A percentile compares a stretch with the other conserved stretches of the same genome.
phyloP scores from a whole-genome alignment of 2,113 vertebrate genomes.

The Clarias macrocephalus region DNA sequence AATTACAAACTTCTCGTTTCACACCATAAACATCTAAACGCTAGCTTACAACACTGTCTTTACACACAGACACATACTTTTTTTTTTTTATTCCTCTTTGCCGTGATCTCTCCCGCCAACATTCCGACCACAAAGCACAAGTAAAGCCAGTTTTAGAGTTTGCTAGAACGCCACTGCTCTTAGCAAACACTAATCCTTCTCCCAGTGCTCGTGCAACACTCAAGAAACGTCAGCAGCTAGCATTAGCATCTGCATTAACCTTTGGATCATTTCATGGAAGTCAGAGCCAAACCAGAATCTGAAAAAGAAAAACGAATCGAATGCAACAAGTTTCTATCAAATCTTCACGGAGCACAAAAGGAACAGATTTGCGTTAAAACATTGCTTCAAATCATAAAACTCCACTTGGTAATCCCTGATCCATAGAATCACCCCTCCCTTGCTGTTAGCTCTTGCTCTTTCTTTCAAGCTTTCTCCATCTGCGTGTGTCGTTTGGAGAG shows the following conservation, averaged over 20 bases:
- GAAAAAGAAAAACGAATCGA: not conserved
- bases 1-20: slow-evolving; percentile 9
- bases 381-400: slow-evolving; percentile 47
- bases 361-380: slow-evolving; percentile 42
- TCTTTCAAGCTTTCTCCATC: slow-evolving; percentile 51
- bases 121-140: slow-evolving; percentile 17
- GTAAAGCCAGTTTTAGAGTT: slow-evolving; percentile 16
- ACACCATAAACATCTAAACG: slow-evolving; percentile 24
- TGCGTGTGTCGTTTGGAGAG: slow-evolving; percentile 61
- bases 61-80: not conserved
- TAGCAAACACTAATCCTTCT: not conserved
- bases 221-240: not conserved
- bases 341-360: slow-evolving; percentile 16
- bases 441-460: not conserved
- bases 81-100: slow-evolving; percentile 5
- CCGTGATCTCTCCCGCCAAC: slow-evolving; percentile 12
- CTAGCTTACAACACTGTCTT: slow-evolving; percentile 4
- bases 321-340: slow-evolving; percentile 8
- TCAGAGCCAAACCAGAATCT: not conserved
- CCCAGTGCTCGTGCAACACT: not conserved
- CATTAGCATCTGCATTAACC: not conserved
- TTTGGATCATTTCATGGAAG: not conserved
- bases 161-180: not conserved
- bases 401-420: slow-evolving; percentile 45
- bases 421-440: slow-evolving; percentile 48